These are phyloP conservation scores for Celastrina argiolus DNA, from an alignment of 2,888 invertebrate species.

Conservation along the genomic window DNA sequence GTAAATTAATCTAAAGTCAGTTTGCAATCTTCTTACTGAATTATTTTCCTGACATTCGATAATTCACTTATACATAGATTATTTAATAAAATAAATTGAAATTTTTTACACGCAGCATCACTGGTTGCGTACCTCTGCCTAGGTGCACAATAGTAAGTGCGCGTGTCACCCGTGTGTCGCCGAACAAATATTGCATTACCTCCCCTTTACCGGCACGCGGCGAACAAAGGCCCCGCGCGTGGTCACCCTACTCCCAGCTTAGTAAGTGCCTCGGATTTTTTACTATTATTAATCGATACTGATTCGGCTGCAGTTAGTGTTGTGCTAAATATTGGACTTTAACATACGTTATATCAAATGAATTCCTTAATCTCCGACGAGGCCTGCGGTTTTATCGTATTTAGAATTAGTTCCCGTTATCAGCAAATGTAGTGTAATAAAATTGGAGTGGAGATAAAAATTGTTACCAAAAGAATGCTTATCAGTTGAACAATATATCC, in stretches of 20 bases:
- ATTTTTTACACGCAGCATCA: slow-evolving; percentile 27
- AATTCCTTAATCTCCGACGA: too few species aligned
- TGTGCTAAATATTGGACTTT: neutral
- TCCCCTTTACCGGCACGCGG: slow-evolving; percentile 35
- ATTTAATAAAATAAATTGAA: neutral
- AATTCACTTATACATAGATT: too few species aligned
- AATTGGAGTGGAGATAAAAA: too few species aligned
- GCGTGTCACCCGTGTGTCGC: slow-evolving; percentile 73
- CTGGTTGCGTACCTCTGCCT: slow-evolving; percentile 52
- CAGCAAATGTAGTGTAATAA: too few species aligned
- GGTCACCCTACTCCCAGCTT: slow-evolving; percentile 56
- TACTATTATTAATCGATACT: slow-evolving; percentile 23
- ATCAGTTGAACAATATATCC: too few species aligned
- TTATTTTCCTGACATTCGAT: too few species aligned
- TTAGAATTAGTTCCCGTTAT: too few species aligned
- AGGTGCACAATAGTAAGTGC: slow-evolving; percentile 60
- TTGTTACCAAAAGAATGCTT: too few species aligned
- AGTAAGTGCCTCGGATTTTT: slow-evolving; percentile 33
- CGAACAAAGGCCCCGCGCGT: slow-evolving; percentile 54
- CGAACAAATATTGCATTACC: slow-evolving; percentile 74
- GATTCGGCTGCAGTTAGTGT: neutral
- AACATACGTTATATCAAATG: too few species aligned
- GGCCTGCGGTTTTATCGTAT: too few species aligned
- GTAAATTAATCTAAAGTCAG: too few species aligned
- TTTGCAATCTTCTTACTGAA: too few species aligned